Percentiles rank a stretch among this genome's conserved stretches.
Conservation (phyloP, 2,113 vertebrate genomes). For the Syngnathus scovelli region DNA sequence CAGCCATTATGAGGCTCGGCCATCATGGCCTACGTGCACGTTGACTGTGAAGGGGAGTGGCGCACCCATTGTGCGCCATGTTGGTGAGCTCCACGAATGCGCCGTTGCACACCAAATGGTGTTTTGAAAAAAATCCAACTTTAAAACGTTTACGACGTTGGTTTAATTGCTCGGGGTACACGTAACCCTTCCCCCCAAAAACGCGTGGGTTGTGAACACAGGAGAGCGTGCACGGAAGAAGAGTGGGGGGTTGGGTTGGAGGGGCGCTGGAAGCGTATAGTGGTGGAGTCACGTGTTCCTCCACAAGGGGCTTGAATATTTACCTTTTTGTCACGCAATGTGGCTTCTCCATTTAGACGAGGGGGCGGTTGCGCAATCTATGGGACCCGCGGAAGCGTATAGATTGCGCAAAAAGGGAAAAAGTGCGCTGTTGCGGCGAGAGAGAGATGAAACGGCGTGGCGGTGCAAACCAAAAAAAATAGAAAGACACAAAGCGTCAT, state of each 20-base stretch:
- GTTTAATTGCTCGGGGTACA: background rate
- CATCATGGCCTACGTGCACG: slow-evolving; percentile 62
- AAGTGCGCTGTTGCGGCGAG: background rate
- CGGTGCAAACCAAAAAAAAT: background rate
- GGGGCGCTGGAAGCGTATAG: slow-evolving; percentile 44
- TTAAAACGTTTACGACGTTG: background rate
- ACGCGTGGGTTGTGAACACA: slow-evolving; percentile 20
- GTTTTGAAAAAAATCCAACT: background rate
- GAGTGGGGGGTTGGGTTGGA: slow-evolving; percentile 25
- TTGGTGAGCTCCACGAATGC: slow-evolving; percentile 29
- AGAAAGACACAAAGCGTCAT: background rate
- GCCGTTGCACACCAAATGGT: background rate
- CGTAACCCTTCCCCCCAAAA: background rate
- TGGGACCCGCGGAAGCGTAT: slow-evolving; percentile 5
- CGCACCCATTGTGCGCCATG: slow-evolving; percentile 46
- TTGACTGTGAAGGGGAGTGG: slow-evolving; percentile 55
- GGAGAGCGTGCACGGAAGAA: slow-evolving; percentile 31
- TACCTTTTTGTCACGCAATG: slow-evolving; percentile 69
- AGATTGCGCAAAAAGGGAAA: background rate
- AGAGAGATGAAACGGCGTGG: background rate
- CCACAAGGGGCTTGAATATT: slow-evolving; percentile 63
- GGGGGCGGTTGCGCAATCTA: slow-evolving; percentile 1
- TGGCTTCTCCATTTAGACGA: slow-evolving; percentile 31
- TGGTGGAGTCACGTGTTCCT: slow-evolving; percentile 63
- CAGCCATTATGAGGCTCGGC: slow-evolving; percentile 65